A percentile compares a stretch with the other conserved stretches of the same genome.
These are phyloP conservation scores for Cynocephalus volans DNA, from an alignment of 2,113 vertebrate genomes.

Conservation along the genomic window DNA sequence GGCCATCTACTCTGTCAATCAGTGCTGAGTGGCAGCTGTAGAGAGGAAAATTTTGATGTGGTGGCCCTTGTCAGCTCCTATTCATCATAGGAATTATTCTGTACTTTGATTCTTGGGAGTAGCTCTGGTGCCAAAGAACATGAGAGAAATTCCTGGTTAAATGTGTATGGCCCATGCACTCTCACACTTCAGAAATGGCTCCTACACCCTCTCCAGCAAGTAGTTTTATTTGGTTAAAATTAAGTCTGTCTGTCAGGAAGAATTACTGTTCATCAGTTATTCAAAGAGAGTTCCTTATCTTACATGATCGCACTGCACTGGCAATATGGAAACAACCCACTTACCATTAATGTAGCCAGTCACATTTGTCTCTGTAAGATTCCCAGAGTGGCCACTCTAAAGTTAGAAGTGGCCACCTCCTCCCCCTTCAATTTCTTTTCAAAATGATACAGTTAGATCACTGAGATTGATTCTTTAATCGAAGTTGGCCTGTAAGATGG, in stretches of 20 bases:
- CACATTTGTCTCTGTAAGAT: constrained; percentile 58
- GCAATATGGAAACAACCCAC: constrained; percentile 63
- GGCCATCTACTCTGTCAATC: neutral
- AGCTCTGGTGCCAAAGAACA: constrained; percentile 9
- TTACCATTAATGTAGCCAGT: constrained; percentile 71
- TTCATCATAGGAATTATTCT: neutral
- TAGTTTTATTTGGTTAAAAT: constrained; percentile 83
- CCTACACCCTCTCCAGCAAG: constrained; percentile 70
- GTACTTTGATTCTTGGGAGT: neutral
- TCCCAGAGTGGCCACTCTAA: constrained; percentile 71
- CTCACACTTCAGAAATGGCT: constrained; percentile 61
- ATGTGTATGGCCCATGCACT: constrained; percentile 51
- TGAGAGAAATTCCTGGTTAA: constrained; percentile 41
- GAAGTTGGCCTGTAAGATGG: constrained; percentile 54
- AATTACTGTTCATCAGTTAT: constrained; percentile 77
- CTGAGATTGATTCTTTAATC: constrained; percentile 80
- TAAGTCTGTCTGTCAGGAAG: constrained; percentile 76
- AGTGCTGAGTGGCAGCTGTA: neutral
- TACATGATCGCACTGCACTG: constrained; percentile 55
- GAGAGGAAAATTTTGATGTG: neutral
- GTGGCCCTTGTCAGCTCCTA: neutral
- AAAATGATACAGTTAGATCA: constrained; percentile 77
- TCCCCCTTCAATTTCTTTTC: constrained; percentile 73
- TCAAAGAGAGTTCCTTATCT: constrained; percentile 75
- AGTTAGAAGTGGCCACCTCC: constrained; percentile 68